phyloP scores from a whole-genome alignment of 2,888 invertebrate genomes.

The Alloplasta piceator region DNA sequence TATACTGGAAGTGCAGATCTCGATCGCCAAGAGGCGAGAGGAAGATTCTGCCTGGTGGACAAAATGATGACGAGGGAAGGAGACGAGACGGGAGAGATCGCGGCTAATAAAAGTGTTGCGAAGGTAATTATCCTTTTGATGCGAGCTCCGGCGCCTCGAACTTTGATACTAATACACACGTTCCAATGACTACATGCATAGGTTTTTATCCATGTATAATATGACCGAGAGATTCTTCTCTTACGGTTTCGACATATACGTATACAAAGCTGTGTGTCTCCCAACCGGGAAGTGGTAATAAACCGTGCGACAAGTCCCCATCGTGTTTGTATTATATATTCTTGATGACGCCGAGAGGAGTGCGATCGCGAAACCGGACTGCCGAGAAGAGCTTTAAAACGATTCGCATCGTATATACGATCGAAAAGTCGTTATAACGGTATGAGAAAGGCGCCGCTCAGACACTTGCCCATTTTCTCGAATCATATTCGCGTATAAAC shows the following conservation, averaged over 20 bases:
- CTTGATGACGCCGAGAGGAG: slow-evolving; percentile 45
- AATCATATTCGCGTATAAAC: slow-evolving; percentile 5
- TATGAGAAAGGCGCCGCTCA: slow-evolving; percentile 46
- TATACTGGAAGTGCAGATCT: slow-evolving; percentile 26
- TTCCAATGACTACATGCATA: neutral
- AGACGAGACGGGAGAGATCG: slow-evolving; percentile 16
- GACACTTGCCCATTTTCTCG: slow-evolving; percentile 7
- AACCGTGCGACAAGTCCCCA: slow-evolving; percentile 26
- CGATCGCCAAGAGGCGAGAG: slow-evolving; percentile 15
- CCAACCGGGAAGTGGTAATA: slow-evolving; percentile 61
- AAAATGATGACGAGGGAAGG: neutral
- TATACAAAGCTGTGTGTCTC: slow-evolving; percentile 18
- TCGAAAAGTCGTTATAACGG: slow-evolving; percentile 23
- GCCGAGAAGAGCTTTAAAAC: slow-evolving; percentile 19
- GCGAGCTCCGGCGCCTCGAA: slow-evolving; percentile 73
- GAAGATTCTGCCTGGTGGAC: slow-evolving; percentile 26
- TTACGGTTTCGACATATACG: neutral
- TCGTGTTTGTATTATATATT: slow-evolving; percentile 3
- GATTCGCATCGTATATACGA: slow-evolving; percentile 36
- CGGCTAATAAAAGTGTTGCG: slow-evolving; percentile 68
- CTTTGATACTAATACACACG: slow-evolving; percentile 58
- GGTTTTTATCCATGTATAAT: slow-evolving; percentile 17
- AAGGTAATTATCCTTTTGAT: slow-evolving; percentile 74
- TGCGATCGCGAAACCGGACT: slow-evolving; percentile 19
- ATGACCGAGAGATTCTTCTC: slow-evolving; percentile 24